Evolutionary conservation across 2,888 invertebrate genomes (phyloP), one percentile per base, ranked within the genome.

Genomic region (Amphipoea lucens): DNA sequence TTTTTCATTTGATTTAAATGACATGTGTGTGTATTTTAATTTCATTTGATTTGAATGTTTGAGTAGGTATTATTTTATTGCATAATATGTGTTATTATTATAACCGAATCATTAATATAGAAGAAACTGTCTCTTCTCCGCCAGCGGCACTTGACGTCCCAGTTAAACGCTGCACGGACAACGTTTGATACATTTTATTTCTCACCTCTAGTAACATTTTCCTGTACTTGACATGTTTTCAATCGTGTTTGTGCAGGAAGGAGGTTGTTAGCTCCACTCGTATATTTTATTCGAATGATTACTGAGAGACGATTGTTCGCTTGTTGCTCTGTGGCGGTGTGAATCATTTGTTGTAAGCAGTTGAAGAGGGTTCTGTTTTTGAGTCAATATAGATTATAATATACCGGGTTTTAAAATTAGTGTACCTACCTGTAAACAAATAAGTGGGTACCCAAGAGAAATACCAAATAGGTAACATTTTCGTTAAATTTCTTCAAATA

Each of bases 201-300:
- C 85, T 45, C 86, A 82, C 82, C 72, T 82, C 79, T 82, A 76
- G 82, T 79, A 68, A 76, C 79, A 86, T 77, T 85, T 86, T 82
- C 85, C 86, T 85, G 85, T 86, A 75, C 79, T 86, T 85, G 86
- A 86, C 85, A 85, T 75, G 83, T 79, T 86, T 86, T 77, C 86
- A 83, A 85, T 86, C 83, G 83, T 75, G 83, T 82, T 63, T 65
- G 69, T 76, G 66, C 86, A 86, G 86, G 85, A 86, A 86, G 83
- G 63, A 86, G 85, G 79, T 82, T 72, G 85, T 85, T 85, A 85
- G 86, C 86, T 86, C 76, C 63, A 72, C 79, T 79, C 57, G 85
- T 81, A 83, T 75, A 66, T 86, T 79, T 82, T 85, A 83, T 86
- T 85, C 42, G 69, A 79, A 73, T 83, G 79, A 79, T 85, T 77